Evolutionary conservation across 2,113 vertebrate species (phyloP).

Genomic region (Motacilla alba): DNA sequence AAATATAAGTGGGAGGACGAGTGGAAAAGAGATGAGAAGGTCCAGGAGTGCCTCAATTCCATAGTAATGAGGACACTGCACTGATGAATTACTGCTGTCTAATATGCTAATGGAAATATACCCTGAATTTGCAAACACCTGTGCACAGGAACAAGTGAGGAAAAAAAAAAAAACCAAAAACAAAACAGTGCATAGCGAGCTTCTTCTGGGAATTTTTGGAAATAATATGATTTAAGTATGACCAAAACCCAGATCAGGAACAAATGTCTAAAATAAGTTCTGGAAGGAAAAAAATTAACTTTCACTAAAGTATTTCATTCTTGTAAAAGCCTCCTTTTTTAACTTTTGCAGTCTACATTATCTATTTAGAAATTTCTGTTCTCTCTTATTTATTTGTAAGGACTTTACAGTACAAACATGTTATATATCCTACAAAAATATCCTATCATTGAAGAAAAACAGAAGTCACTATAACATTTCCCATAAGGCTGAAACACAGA

Average conservation of each 20-base stretch:
- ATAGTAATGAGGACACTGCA: neutral
- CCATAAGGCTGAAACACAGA: neutral
- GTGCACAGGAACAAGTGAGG: neutral
- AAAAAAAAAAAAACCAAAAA: neutral
- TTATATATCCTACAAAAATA: neutral
- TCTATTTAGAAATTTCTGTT: neutral
- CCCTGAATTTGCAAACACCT: neutral
- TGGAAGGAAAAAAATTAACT: neutral
- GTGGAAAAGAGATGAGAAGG: neutral
- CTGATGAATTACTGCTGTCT: neutral
- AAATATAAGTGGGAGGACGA: neutral
- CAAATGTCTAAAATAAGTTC: neutral
- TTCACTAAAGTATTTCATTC: neutral
- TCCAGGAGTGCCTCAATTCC: neutral
- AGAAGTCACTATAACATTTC: neutral
- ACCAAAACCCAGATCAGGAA: neutral
- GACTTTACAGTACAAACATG: neutral
- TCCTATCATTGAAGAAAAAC: neutral
- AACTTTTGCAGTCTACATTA: neutral
- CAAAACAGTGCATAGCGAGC: neutral
- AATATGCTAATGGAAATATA: neutral
- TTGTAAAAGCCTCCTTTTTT: neutral
- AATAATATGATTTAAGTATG: neutral
- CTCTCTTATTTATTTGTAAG: neutral
- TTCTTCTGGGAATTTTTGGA: neutral